These are phyloP conservation scores for Edolisoma coerulescens DNA, from an alignment of 2,113 vertebrate species.

Conservation along the genomic window DNA sequence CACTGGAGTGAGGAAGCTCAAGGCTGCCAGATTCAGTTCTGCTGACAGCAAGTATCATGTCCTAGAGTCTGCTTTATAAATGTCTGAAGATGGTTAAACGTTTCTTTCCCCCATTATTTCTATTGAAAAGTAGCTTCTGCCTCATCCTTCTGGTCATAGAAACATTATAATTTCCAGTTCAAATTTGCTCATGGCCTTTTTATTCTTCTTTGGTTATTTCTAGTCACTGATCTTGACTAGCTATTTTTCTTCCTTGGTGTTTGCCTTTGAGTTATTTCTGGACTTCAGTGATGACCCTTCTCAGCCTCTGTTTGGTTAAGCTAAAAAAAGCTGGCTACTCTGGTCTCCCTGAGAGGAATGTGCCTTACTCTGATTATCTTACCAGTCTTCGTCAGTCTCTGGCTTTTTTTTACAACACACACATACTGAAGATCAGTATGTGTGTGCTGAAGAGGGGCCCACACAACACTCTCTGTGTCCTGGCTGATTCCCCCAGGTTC, in stretches of 20 bases:
- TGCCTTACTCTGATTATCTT: neutral
- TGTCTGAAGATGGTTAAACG: neutral
- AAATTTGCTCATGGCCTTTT: neutral
- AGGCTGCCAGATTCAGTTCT: neutral
- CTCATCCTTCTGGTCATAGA: neutral
- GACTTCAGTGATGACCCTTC: neutral
- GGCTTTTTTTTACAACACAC: neutral
- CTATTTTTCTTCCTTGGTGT: neutral
- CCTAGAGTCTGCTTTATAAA: neutral
- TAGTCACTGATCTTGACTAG: neutral
- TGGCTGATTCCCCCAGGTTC: neutral
- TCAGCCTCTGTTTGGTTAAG: neutral
- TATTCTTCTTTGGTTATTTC: slow-evolving; percentile 4
- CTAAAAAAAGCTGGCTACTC: neutral
- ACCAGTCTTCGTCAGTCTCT: neutral
- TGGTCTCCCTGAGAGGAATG: neutral
- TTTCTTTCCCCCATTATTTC: neutral
- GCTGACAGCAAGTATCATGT: neutral
- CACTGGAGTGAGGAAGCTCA: neutral
- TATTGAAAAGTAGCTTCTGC: neutral
- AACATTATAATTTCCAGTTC: neutral
- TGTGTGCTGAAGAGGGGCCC: neutral
- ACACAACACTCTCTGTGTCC: neutral
- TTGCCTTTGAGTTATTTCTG: slow-evolving; percentile 28
- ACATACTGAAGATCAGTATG: neutral